phyloP scores from a whole-genome alignment of 1,140 invertebrate species.

The Caenorhabditis latens region DNA sequence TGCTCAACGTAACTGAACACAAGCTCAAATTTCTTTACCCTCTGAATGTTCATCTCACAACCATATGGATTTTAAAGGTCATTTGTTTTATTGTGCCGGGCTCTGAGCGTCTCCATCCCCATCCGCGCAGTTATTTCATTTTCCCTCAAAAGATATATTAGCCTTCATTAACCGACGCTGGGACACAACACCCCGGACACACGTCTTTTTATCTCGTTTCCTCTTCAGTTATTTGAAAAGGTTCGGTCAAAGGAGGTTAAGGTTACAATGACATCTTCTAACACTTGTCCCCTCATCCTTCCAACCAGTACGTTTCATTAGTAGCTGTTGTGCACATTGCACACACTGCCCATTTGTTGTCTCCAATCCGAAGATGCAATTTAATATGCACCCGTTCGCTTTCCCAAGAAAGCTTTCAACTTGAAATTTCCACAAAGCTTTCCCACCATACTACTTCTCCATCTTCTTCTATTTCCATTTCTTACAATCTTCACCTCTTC shows the following conservation, averaged over 20 bases:
- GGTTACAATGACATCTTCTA: conserved; percentile 35
- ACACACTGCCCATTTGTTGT: not conserved
- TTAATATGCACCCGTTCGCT: conserved; percentile 49
- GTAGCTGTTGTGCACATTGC: conserved; percentile 32
- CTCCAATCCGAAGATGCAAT: conserved; percentile 25
- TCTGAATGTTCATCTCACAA: not conserved
- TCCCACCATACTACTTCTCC: conserved; percentile 48
- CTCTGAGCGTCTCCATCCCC: not conserved
- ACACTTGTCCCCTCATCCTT: not conserved
- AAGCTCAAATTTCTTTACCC: conserved; percentile 28
- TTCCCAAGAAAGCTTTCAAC: conserved; percentile 53
- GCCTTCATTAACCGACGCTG: conserved; percentile 47
- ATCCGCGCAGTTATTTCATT: not conserved
- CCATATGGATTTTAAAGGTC: conserved; percentile 39
- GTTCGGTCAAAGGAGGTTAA: conserved; percentile 12
- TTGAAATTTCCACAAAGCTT: conserved; percentile 10
- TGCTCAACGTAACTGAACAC: not conserved
- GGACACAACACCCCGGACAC: not conserved
- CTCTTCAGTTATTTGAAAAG: conserved; percentile 20
- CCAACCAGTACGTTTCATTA: conserved; percentile 1
- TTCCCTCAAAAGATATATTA: conserved; percentile 12
- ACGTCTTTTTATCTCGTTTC: not conserved
- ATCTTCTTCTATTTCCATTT: conserved; percentile 21
- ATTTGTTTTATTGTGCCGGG: conserved; percentile 8
- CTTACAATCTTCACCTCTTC: conserved; percentile 35